Conservation (phyloP, 2,113 vertebrate genomes). For the Hyla sarda region DNA sequence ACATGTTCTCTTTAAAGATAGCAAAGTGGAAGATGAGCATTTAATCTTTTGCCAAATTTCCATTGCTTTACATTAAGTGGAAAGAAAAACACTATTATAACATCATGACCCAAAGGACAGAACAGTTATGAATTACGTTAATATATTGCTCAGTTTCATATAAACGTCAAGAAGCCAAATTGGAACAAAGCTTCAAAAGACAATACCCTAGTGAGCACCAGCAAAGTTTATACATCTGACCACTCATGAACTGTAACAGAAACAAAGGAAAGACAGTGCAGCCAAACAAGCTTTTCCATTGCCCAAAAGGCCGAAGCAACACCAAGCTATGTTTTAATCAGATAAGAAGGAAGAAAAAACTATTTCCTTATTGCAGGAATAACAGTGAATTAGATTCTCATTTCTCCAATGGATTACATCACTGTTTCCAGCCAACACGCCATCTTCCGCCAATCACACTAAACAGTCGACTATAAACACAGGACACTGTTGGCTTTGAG, state of each 20-base stretch:
- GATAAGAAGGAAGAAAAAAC: conserved; percentile 62
- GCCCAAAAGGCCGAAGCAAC: conserved; percentile 25
- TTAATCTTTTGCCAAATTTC: conserved; percentile 42
- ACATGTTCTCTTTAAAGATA: background rate
- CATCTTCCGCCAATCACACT: conserved; percentile 62
- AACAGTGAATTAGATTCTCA: conserved; percentile 59
- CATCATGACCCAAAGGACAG: conserved; percentile 40
- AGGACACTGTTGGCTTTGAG: conserved; percentile 68
- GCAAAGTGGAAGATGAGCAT: background rate
- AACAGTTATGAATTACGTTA: conserved; percentile 26
- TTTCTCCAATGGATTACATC: conserved; percentile 63
- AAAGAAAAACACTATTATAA: conserved; percentile 41
- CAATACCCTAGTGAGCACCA: conserved; percentile 39
- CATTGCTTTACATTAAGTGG: conserved; percentile 37
- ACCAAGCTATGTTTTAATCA: conserved; percentile 54
- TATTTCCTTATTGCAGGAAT: conserved; percentile 62
- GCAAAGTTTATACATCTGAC: conserved; percentile 9
- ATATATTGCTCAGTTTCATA: conserved; percentile 9
- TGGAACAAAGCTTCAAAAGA: conserved; percentile 21
- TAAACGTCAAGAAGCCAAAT: conserved; percentile 19
- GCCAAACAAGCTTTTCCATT: conserved; percentile 32
- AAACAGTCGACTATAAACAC: conserved; percentile 63
- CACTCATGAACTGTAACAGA: conserved; percentile 16
- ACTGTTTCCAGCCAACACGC: conserved; percentile 67
- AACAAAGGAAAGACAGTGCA: conserved; percentile 17